These are phyloP conservation scores for Oceanodroma leucorhoa DNA, from an alignment of 2,797 vertebrate species.

Conservation along the genomic window DNA sequence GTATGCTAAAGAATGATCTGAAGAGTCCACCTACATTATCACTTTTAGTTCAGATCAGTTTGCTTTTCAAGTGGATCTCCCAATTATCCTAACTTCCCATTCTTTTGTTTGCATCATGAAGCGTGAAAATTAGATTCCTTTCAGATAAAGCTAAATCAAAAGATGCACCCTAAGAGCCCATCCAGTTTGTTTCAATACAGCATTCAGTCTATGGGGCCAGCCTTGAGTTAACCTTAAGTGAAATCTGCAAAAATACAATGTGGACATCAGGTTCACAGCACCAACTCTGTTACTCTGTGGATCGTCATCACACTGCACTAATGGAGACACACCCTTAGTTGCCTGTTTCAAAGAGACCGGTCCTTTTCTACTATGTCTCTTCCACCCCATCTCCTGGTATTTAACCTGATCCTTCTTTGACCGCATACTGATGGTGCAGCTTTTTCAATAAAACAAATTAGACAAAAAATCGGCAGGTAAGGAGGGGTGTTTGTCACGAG, in stretches of 20 bases:
- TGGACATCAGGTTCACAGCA: background rate
- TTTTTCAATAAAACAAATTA: background rate
- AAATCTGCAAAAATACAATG: background rate
- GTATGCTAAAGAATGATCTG: background rate
- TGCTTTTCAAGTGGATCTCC: background rate
- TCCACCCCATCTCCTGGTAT: too few relatives aligned
- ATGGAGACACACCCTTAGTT: accelerated
- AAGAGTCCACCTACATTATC: background rate
- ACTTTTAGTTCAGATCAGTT: background rate
- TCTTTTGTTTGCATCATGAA: background rate
- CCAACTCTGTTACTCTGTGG: background rate
- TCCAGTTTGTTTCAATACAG: background rate
- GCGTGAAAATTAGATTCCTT: background rate
- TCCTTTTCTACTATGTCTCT: background rate
- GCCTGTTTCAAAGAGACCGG: background rate
- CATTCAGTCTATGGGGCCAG: background rate
- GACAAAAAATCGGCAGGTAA: background rate
- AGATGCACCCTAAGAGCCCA: background rate
- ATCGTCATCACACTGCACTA: background rate
- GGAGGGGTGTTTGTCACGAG: background rate
- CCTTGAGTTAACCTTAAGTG: background rate
- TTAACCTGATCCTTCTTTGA: background rate
- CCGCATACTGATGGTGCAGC: background rate
- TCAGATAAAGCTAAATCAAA: background rate
- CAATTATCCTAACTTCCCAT: background rate